Conservation (phyloP, 2,888 invertebrate species). For the Acrocyrtus sp. region DNA sequence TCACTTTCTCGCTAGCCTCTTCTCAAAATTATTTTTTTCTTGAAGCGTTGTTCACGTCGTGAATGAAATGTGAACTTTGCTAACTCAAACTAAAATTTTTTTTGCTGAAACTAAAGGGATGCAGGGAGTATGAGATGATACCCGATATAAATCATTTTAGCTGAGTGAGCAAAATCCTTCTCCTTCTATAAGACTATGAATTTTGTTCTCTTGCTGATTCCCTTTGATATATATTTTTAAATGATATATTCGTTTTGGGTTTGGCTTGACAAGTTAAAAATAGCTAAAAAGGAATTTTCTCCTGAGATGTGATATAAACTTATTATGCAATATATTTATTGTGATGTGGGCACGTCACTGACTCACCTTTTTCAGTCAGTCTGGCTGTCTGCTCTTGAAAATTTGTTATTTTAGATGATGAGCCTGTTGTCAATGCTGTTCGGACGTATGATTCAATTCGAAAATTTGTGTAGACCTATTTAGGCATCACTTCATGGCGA, state of each 20-base stretch:
- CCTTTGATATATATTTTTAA: no score
- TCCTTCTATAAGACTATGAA: no score
- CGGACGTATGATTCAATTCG: no score
- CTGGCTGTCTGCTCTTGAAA: background rate
- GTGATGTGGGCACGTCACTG: constrained; percentile 25
- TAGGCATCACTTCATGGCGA: background rate
- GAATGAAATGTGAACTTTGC: no score
- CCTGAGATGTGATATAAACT: background rate
- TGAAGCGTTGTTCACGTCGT: background rate
- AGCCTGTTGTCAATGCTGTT: no score
- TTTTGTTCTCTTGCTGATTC: background rate
- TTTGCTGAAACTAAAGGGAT: no score
- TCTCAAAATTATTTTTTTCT: no score
- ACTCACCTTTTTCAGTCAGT: constrained; percentile 31
- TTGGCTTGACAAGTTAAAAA: constrained; percentile 40
- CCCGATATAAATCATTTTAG: background rate
- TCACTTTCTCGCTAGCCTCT: no score
- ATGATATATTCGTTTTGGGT: constrained; percentile 23
- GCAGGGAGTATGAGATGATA: no score
- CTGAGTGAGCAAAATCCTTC: background rate
- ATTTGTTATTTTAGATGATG: no score
- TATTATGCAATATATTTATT: no score
- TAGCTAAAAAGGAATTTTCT: constrained; percentile 4
- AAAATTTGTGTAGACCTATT: background rate
- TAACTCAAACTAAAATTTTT: no score